These are phyloP conservation scores for Gymnopithys bicolor DNA, from an alignment of 2,797 vertebrate species.

Conservation along the genomic window DNA sequence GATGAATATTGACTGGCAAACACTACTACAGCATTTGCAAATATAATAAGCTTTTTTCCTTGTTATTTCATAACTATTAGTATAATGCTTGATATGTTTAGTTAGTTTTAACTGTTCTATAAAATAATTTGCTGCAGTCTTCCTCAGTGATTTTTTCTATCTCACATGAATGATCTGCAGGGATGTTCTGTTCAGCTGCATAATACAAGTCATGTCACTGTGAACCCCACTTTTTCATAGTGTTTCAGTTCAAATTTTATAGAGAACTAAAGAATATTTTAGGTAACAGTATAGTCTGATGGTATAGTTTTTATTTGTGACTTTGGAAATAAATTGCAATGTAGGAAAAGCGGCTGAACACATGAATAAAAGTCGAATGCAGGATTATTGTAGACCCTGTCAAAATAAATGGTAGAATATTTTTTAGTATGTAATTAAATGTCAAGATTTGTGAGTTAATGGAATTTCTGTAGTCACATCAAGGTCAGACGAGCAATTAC, in stretches of 20 bases:
- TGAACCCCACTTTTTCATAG: background rate
- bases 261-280: background rate
- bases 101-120: background rate
- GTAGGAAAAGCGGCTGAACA: constrained; percentile 64
- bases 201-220: background rate
- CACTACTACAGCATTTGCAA: background rate
- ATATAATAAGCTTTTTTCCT: background rate
- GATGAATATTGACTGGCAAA: background rate
- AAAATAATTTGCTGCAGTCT: background rate
- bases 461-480: constrained; percentile 79
- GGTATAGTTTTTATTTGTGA: constrained; percentile 24
- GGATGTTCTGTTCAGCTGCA: background rate
- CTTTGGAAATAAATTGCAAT: constrained; percentile 54
- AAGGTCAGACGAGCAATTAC: constrained; percentile 78
- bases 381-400: constrained; percentile 72
- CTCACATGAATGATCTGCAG: background rate
- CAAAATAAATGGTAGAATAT: constrained; percentile 71
- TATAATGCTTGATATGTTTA: background rate
- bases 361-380: constrained; percentile 43
- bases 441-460: constrained; percentile 80
- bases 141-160: background rate
- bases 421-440: constrained; percentile 79
- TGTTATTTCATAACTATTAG: background rate
- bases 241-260: background rate
- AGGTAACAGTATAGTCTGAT: background rate